Base-by-base conservation (phyloP, 2,888 invertebrate species). In the Drosophila buzzatii region DNA sequence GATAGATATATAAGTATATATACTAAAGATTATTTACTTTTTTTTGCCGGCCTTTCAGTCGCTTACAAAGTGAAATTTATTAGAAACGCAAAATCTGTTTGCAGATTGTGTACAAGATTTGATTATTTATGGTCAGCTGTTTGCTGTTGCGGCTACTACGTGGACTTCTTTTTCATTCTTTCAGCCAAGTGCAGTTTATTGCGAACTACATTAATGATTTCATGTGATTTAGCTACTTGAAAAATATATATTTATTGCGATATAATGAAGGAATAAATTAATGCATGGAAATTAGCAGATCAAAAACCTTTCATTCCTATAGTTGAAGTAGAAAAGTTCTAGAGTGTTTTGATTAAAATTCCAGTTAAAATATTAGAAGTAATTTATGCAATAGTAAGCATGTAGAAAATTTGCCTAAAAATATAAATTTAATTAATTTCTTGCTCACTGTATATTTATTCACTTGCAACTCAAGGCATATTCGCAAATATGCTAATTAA, bases 51-150 rank as follows among this genome's bases (percentile, higher is more conserved):
- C 61, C 60, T 73, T 67, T 70, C 56, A 71, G 51, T 69, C 57
- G 82, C 70, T 67, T 33, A 70, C 87, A 86, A 89, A 86, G 89
- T 85, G 82, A 89, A 89, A 85, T 89, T 89, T 85, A 89, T 85
- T 89, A 89, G 90, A 82, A 89, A 85, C 76, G 85, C 88, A 82
- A 87, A 85, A 89, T 85, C 85, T 87, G 85, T 87, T 89, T 87
- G 82, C 76, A 87, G 85, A 85, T 85, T 87, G 90, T 84, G 78
- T 75, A 80, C 64, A 75, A 87, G 81, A 85, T 85, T 87, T 89
- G 78, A 87, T 89, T 82, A 85, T 85, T 85, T 87, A 85, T 85
- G 88, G 74, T 85, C 74, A 80, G 82, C 73, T 79, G 66, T 59
- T 73, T 79, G 68, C 57, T 72, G 39, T 44, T 59, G 68, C 62